Percentiles rank a stretch among this genome's conserved stretches.
phyloP scores from a whole-genome alignment of 2,888 invertebrate genomes.

The Prosapia bicincta region DNA sequence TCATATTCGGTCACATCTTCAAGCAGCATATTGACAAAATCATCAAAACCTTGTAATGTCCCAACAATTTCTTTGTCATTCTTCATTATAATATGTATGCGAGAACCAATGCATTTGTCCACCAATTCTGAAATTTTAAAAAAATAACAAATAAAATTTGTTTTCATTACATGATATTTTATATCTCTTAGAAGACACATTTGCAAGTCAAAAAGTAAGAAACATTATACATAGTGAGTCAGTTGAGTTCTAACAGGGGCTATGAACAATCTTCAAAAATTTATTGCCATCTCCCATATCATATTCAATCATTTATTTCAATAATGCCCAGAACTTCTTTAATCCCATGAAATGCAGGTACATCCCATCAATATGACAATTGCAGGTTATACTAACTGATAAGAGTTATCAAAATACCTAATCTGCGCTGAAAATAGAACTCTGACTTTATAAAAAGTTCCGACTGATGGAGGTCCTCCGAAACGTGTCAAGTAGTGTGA shows the following conservation, averaged over 20 bases:
- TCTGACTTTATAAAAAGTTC: too few species aligned
- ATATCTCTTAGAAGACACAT: background rate
- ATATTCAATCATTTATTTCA: too few species aligned
- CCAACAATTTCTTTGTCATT: constrained; percentile 99
- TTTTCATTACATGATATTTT: background rate
- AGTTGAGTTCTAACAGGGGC: background rate
- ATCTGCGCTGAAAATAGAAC: too few species aligned
- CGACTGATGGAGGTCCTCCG: too few species aligned
- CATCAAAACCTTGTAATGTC: constrained; percentile 94
- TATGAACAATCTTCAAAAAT: background rate
- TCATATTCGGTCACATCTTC: constrained; percentile 99
- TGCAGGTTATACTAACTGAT: too few species aligned
- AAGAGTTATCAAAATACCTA: too few species aligned
- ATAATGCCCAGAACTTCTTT: too few species aligned
- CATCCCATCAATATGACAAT: too few species aligned
- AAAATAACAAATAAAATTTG: background rate
- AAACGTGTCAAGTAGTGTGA: too few species aligned
- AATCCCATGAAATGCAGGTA: too few species aligned
- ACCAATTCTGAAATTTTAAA: constrained; percentile 72
- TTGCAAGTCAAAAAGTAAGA: background rate
- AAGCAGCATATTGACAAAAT: constrained; percentile 97
- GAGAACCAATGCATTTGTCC: constrained; percentile 98
- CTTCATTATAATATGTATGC: constrained; percentile 99
- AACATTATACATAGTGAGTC: background rate
- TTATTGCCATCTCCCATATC: too few species aligned